Evolutionary conservation across 1,140 invertebrate genomes (phyloP).

Genomic region (Drosophila guanche): DNA sequence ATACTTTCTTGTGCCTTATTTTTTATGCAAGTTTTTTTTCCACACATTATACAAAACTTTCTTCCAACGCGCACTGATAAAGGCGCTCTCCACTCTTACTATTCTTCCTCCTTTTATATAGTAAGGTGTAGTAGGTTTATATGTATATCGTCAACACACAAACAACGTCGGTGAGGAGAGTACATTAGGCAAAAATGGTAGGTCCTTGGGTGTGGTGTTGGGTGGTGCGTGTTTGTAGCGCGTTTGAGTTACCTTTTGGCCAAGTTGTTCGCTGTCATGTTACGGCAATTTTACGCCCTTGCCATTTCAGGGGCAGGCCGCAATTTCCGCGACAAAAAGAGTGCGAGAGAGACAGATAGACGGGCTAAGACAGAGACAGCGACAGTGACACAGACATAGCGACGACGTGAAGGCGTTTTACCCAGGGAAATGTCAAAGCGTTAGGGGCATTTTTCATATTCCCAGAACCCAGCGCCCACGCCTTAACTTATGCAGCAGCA

Average conservation of each 20-base stretch:
- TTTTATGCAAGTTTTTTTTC: slow-evolving; percentile 57
- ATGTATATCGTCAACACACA: slow-evolving; percentile 62
- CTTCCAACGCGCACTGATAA: slow-evolving; percentile 59
- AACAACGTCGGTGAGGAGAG: slow-evolving; percentile 45
- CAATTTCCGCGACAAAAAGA: slow-evolving; percentile 18
- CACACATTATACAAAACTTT: slow-evolving; percentile 76
- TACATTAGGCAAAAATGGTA: slow-evolving; percentile 67
- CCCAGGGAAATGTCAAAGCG: slow-evolving; percentile 45
- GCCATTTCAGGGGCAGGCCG: slow-evolving; percentile 67
- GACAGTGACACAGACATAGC: not conserved
- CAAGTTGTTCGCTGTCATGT: slow-evolving; percentile 80
- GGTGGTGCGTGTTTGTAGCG: slow-evolving; percentile 68
- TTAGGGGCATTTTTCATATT: slow-evolving; percentile 53
- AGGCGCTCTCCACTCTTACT: slow-evolving; percentile 3
- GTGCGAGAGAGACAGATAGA: slow-evolving; percentile 1
- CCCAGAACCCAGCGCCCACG: slow-evolving; percentile 38
- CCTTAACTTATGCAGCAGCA: slow-evolving; percentile 57
- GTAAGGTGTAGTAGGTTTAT: slow-evolving; percentile 8
- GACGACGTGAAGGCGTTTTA: not conserved
- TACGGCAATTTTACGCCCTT: slow-evolving; percentile 81
- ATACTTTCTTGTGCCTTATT: slow-evolving; percentile 1
- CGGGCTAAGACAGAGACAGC: slow-evolving; percentile 46
- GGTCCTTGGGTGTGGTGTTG: slow-evolving; percentile 16
- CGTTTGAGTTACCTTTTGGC: slow-evolving; percentile 76
- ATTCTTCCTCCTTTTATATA: no score